Base-by-base conservation (phyloP, 2,113 vertebrate genomes). In the Ptychochromis oligacanthus region DNA sequence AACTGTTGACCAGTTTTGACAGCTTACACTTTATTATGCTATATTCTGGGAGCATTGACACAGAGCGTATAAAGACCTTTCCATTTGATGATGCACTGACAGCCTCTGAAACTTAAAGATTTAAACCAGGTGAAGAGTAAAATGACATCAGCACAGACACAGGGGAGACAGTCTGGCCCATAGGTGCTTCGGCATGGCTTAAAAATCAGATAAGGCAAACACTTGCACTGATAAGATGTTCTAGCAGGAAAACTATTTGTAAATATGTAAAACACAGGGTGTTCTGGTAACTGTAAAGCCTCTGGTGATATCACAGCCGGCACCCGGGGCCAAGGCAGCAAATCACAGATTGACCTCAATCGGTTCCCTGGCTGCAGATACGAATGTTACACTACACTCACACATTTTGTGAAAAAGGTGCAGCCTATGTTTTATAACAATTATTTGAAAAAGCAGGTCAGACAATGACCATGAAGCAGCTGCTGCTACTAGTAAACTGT, bases 271-370 rank as follows among this genome's bases (percentile, higher is more conserved):
- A 85, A 80, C 62, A 11, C 40, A 2, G 60, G 40, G 60, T 52
- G 80, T 67, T 60, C 17, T 64, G 70, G 88, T 28, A 38, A 86
- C 79, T n/a, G 67, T 90, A 87, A 90, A 67, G 87, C 87, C 79
- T 90, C 26, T 62, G 70, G 91, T 78, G 86, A 91, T 75, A 90
- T 87, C 88, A 86, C 82, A 75, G 79, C 83, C 60, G 20, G 77
- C 77, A 79, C 82, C 85, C 17, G 2, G 65, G 85, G 87, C 83
- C 81, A 75, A 86, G 36, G 82, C 90, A 77, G 87, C 88, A 93
- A 93, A 94, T 94, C 92, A 94, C 91, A 93, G 92, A 91, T 93
- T 93, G 91, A 93, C 93, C 92, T 94, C 91, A 92, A 93, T 94
- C 92, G 89, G 85, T 75, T 88, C 77, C 49, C 81, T 22, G 62